Percentiles rank a stretch among this genome's conserved stretches.
Conservation (phyloP, 2,797 vertebrate genomes). For the Silurus aristotelis region DNA sequence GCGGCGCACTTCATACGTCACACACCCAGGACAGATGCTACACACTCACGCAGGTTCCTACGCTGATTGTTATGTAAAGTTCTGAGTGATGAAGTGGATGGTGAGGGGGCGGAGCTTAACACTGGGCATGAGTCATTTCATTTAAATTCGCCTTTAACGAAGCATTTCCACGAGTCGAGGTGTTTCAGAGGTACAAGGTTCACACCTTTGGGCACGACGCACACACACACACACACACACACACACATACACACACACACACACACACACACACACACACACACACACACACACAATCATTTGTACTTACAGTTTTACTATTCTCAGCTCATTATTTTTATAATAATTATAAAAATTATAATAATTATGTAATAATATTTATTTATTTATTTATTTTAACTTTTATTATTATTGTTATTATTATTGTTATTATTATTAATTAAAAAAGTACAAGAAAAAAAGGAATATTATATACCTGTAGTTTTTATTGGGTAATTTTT, state of each 20-base stretch:
- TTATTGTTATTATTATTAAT: too few relatives aligned
- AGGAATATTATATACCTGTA: too few relatives aligned
- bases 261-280: neutral
- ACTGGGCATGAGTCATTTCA: neutral
- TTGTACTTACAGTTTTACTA: neutral
- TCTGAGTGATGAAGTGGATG: neutral
- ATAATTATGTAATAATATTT: too few relatives aligned
- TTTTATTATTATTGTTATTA: too few relatives aligned
- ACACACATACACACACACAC: neutral
- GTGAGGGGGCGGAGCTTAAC: neutral
- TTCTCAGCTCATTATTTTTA: neutral
- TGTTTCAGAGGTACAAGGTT: neutral
- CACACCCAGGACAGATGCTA: slow-evolving; percentile 47
- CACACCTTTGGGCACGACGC: too few relatives aligned
- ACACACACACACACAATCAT: neutral
- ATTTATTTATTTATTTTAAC: too few relatives aligned
- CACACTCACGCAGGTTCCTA: neutral
- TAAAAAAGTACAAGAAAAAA: too few relatives aligned
- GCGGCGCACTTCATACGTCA: slow-evolving; percentile 48
- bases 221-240: neutral
- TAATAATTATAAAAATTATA: too few relatives aligned
- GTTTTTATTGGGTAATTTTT: too few relatives aligned
- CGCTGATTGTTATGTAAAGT: neutral
- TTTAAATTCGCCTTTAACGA: neutral
- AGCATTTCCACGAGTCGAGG: neutral